Base-by-base conservation (phyloP, 1,140 invertebrate genomes). In the Pygmarrhopalites habei region DNA sequence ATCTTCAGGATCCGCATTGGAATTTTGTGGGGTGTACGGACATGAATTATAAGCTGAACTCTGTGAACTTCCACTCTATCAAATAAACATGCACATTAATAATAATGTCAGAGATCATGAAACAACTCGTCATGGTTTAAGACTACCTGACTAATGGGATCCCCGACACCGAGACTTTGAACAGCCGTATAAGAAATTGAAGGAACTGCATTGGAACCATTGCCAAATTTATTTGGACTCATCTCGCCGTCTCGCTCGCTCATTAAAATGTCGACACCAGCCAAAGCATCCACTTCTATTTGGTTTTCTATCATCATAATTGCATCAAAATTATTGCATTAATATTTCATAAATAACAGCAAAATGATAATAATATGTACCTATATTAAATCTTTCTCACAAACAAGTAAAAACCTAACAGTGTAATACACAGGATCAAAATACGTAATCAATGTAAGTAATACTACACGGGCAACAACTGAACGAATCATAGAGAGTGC, bases 1-100 rank as follows among this genome's bases (percentile, higher is more conserved):
- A 55, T 74, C 71, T 32, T 65, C 72, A 14, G 60, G 67, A 41
- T 72, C 73, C 10, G 70, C 65, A 60, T 64, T 69, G 17, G 69
- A 72, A 62, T 74, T 74, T 62, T 72, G 73, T 15, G 73, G 73
- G 28, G 73, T 74, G 58, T 74, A 73, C 15, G 73, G 73, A 52
- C 73, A 72, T 1, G 73, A 74, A 62, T 74, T 74, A 58, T 74
- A 73, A 14, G 73, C 70, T 2, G 73, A 74, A 23, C 63, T 68
- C 28, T 71, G 71, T n/a, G 49, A 60, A 49, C 68, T 71, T 15
- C 71, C 71, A 21, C 69, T 60, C 68, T 72, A 44, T 17, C 35
- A 41, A 49, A 56, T 41, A 58, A 58, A 49, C 62, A 55, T 51
- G 10, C 43, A 28, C 10, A 44, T 44, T 25, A 58, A 60, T 49